These are phyloP conservation scores for Cistogaster globosa DNA, from an alignment of 2,888 invertebrate species.

Conservation along the genomic window DNA sequence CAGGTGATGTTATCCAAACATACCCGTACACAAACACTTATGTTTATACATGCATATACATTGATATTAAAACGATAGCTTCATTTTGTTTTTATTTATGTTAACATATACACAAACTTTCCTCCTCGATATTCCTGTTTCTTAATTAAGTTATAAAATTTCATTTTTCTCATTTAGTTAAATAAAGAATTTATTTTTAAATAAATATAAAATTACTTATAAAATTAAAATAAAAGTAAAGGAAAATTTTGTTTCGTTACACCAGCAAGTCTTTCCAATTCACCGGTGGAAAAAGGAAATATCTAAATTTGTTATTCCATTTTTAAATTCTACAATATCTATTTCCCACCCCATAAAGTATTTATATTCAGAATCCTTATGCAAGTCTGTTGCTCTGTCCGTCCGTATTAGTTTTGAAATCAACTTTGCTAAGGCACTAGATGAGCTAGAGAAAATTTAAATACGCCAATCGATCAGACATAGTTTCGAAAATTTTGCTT, in stretches of 20 bases:
- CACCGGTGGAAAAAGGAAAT: too few species aligned
- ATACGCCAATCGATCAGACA: too few species aligned
- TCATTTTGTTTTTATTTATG: constrained; percentile 11
- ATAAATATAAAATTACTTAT: constrained; percentile 11
- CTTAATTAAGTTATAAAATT: constrained; percentile 72
- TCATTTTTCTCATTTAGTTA: constrained; percentile 69
- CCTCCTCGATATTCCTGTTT: constrained; percentile 76
- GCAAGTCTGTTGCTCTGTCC: too few species aligned
- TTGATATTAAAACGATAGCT: constrained; percentile 8
- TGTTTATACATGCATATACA: neutral
- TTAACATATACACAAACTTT: constrained; percentile 59
- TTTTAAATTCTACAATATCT: too few species aligned
- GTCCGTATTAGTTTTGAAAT: too few species aligned
- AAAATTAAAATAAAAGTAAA: neutral
- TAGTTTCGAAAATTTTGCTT: too few species aligned
- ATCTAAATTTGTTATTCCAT: too few species aligned
- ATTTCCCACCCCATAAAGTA: too few species aligned
- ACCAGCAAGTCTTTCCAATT: neutral
- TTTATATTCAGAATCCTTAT: too few species aligned
- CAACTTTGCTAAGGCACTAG: too few species aligned
- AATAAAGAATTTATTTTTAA: constrained; percentile 59
- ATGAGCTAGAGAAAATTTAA: too few species aligned
- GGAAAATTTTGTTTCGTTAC: neutral
- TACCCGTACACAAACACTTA: neutral
- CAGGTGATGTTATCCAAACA: constrained; percentile 1